Base-by-base conservation (phyloP, 2,888 invertebrate species). In the Xestia c-nigrum region DNA sequence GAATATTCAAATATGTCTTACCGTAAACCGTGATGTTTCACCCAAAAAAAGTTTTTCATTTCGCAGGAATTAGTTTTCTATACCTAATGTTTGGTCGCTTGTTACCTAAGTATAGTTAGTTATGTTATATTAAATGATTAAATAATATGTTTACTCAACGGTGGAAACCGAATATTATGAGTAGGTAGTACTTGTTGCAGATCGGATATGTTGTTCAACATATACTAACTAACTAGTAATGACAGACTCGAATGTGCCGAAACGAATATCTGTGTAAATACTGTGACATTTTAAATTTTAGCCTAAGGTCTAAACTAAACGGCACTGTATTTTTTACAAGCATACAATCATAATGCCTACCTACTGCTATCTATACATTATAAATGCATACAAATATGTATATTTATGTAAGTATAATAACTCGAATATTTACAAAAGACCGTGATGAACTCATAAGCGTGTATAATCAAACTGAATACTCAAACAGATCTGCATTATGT, bases 391-490 rank as follows among this genome's bases (percentile, higher is more conserved):
- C 59, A 78, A 12, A 66, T 72, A 40, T 21, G 2, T 64, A 68
- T 63, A 65, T 64, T 52, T 72, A 70, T 64, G n/a, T 61, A 64
- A 12, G 24, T 77, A 70, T 64, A 69, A 77, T 65, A 84, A 84
- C 81, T 75, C 74, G 86, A 81, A 85, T 90, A 88, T 91, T 90
- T 89, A 91, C 89, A 91, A 87, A 89, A 88, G 88, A 86, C 89
- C 85, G 80, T 86, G 89, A 89, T 91, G 89, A 90, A 90, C 90
- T 91, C 89, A 92, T 93, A 94, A 94, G 95, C 95, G 94, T 94
- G 91, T 91, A 94, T 94, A 95, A 95, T 96, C 94, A 92, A 93
- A 91, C 89, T 92, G 94, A 94, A 94, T 94, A 93, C 92, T 92
- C 95, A 94, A 95, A 95, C 93, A 95, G 89, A 91, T 90, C 89